Percentiles rank a stretch among this genome's conserved stretches.
These are phyloP conservation scores for Hippocampus zosterae DNA, from an alignment of 2,113 vertebrate species.

Conservation along the genomic window DNA sequence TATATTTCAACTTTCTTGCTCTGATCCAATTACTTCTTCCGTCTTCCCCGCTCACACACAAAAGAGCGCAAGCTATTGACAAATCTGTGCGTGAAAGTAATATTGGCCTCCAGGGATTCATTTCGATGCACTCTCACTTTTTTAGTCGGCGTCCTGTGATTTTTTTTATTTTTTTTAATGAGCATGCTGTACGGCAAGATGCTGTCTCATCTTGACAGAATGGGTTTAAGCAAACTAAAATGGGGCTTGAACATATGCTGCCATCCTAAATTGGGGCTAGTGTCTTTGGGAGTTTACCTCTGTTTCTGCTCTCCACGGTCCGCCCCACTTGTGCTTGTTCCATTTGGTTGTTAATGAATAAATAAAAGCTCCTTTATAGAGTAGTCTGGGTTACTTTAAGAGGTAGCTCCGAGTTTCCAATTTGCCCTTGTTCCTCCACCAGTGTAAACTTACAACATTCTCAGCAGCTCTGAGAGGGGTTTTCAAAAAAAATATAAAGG, in stretches of 20 bases:
- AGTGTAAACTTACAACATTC: slow-evolving; percentile 22
- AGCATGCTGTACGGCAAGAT: slow-evolving; percentile 6
- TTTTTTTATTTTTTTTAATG: background rate
- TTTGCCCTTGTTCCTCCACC: slow-evolving; percentile 22
- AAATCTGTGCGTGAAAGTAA: slow-evolving; percentile 9
- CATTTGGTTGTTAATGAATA: slow-evolving; percentile 67
- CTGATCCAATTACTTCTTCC: background rate
- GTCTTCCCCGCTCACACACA: background rate
- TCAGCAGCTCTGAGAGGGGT: slow-evolving; percentile 15
- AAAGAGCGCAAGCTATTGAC: slow-evolving; percentile 9
- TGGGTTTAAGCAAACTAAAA: slow-evolving; percentile 17
- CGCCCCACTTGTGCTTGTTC: slow-evolving; percentile 51
- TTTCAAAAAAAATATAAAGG: slow-evolving; percentile 42
- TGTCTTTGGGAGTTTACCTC: slow-evolving; percentile 51
- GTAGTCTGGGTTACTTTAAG: slow-evolving; percentile 44
- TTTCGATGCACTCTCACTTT: slow-evolving; percentile 14
- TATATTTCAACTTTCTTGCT: background rate
- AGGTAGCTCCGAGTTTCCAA: slow-evolving; percentile 15
- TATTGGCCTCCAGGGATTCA: slow-evolving; percentile 18
- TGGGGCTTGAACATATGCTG: slow-evolving; percentile 47
- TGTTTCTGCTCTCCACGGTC: slow-evolving; percentile 40
- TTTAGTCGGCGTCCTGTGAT: slow-evolving; percentile 11
- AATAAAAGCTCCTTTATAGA: slow-evolving; percentile 62
- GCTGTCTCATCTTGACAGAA: slow-evolving; percentile 16
- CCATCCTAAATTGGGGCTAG: slow-evolving; percentile 56